phyloP scores from a whole-genome alignment of 2,113 vertebrate species.

The Crotalus helleri region DNA sequence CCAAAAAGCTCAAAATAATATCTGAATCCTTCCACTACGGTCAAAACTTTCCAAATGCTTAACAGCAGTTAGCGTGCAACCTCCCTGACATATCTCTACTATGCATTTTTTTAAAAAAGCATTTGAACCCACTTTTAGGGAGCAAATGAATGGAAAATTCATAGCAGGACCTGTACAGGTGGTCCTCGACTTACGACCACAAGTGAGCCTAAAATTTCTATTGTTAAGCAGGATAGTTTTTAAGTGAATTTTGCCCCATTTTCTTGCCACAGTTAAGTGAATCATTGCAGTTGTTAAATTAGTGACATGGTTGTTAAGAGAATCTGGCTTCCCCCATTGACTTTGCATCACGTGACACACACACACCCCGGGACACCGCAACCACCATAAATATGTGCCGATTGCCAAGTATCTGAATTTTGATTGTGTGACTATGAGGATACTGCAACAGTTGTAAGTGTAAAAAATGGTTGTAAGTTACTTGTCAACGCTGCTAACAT shows the following conservation, averaged over 20 bases:
- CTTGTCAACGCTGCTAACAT: too few species aligned
- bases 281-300: background rate
- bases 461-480: background rate
- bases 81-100: background rate
- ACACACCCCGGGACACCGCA: background rate
- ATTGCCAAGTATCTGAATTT: background rate
- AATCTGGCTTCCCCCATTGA: background rate
- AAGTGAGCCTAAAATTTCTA: background rate
- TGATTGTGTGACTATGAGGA: background rate
- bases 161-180: background rate
- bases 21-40: background rate
- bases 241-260: background rate
- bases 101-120: background rate
- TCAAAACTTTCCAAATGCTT: background rate
- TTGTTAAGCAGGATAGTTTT: background rate
- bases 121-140: background rate
- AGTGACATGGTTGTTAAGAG: background rate
- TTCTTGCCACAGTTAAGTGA: background rate
- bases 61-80: background rate
- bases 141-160: background rate
- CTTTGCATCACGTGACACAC: background rate
- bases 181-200: background rate
- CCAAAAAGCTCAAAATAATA: background rate
- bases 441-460: background rate
- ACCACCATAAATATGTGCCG: background rate